phyloP scores from a whole-genome alignment of 2,888 invertebrate species.

The Atherix ibis region DNA sequence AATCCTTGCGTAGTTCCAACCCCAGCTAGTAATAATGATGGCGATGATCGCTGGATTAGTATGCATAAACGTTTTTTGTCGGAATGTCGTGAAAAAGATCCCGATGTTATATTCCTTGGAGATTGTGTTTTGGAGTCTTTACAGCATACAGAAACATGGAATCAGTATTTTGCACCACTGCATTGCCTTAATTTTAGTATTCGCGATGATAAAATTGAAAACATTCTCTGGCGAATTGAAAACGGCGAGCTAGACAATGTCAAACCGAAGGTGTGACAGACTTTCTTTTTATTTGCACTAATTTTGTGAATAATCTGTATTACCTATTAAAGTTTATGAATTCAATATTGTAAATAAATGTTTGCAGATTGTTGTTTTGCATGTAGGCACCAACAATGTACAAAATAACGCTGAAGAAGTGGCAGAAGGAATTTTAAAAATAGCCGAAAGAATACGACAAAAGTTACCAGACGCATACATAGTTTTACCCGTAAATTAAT shows the following conservation, averaged over 20 bases:
- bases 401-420: slow-evolving; percentile 65
- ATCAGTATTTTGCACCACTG: slow-evolving; percentile 77
- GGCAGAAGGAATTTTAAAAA: slow-evolving; percentile 62
- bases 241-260: slow-evolving; percentile 83
- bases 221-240: slow-evolving; percentile 77
- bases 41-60: slow-evolving; percentile 69
- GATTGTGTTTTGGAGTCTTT: slow-evolving; percentile 75
- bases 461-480: slow-evolving; percentile 69
- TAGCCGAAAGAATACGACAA: slow-evolving; percentile 54
- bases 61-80: slow-evolving; percentile 65
- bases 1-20: slow-evolving; percentile 57
- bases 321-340: not conserved
- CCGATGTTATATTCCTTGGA: slow-evolving; percentile 81
- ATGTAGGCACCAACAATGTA: slow-evolving; percentile 81
- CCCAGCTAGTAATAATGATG: slow-evolving; percentile 59
- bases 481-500: slow-evolving; percentile 67
- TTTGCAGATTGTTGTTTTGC: slow-evolving; percentile 61
- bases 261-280: slow-evolving; percentile 73
- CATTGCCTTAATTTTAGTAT: slow-evolving; percentile 79
- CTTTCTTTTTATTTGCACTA: not conserved
- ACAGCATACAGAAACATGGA: slow-evolving; percentile 75
- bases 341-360: not conserved
- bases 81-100: slow-evolving; percentile 78
- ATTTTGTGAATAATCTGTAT: not conserved
- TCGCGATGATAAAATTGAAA: slow-evolving; percentile 72